Evolutionary conservation across 2,113 vertebrate species (phyloP), one percentile per base, ranked within the genome.

Genomic region (Grammomys dolichurus): DNA sequence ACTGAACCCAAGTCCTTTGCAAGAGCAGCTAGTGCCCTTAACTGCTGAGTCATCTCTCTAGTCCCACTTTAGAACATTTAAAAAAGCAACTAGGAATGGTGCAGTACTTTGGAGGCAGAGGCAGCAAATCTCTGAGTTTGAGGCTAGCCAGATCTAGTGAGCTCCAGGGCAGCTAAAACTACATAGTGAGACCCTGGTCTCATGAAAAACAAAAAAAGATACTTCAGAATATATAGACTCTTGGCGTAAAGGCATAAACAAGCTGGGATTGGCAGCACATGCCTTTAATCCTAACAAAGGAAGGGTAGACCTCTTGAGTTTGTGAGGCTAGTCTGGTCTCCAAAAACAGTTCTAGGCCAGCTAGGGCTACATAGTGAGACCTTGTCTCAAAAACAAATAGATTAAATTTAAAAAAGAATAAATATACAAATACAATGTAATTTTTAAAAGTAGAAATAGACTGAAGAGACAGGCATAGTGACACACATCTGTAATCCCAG

Each of bases 391-490:
- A 63, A 60, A 26, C 36, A 60, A 82, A 17, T n/a, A 63, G 63
- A n/a, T 63, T 40, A 63, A 43, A 28, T 9, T 63, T 17, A 28
- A 40, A 82, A 60, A 96, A 92, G 26, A 14, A 93, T 81, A 22
- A 87, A 94, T 24, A 96, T 17, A 93, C 16, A 94, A 92, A 87
- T 56, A 90, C 28, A 22, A 97, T 14, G 11, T 93, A 67, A 84
- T 40, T 65, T 85, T 65, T 11, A 56, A 80, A 80, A 96, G 26
- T 69, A 84, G 36, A 80, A 96, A 13, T 67, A 84, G n/a, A 85
- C 24, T 46, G 10, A 92, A 22, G 67, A 73, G 13, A 22, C 69
- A 88, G 69, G 33, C 33, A 51, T 51, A 22, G 33, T 70, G 46
- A 51, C 48, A 72, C 43, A 87, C 46, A 72, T 48, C 48, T 56